Evolutionary conservation across 2,113 vertebrate genomes (phyloP).

Genomic region (Nasalis larvatus): DNA sequence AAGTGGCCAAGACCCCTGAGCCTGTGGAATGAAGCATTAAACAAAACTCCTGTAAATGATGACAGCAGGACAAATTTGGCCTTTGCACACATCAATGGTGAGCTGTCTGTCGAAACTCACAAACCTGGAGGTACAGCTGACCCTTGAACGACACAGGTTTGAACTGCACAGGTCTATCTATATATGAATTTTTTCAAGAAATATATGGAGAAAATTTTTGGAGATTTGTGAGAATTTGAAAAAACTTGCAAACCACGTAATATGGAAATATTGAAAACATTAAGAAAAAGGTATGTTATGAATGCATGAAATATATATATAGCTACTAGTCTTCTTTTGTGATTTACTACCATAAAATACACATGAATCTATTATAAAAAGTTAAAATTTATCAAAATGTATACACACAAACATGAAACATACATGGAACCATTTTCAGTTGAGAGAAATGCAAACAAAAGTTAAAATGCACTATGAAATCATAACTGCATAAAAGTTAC

Average conservation of each 20-base stretch:
- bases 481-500: neutral
- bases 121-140: neutral
- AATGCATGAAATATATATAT: neutral
- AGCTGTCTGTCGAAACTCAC: neutral
- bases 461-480: neutral
- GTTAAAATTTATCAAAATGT: neutral
- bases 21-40: neutral
- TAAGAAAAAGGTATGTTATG: neutral
- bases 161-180: neutral
- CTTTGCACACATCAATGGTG: neutral
- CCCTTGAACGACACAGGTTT: neutral
- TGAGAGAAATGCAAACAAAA: neutral
- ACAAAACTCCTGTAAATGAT: neutral
- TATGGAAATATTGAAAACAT: neutral
- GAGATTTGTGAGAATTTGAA: neutral
- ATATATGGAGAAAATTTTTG: neutral
- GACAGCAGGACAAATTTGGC: neutral
- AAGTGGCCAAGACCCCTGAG: neutral
- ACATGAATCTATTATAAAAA: neutral
- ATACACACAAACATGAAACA: neutral
- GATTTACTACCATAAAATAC: neutral
- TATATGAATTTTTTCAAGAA: neutral
- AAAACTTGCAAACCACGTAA: neutral
- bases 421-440: neutral
- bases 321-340: neutral